These are phyloP conservation scores for Troilus luridus DNA, from an alignment of 2,888 invertebrate genomes.

Conservation along the genomic window DNA sequence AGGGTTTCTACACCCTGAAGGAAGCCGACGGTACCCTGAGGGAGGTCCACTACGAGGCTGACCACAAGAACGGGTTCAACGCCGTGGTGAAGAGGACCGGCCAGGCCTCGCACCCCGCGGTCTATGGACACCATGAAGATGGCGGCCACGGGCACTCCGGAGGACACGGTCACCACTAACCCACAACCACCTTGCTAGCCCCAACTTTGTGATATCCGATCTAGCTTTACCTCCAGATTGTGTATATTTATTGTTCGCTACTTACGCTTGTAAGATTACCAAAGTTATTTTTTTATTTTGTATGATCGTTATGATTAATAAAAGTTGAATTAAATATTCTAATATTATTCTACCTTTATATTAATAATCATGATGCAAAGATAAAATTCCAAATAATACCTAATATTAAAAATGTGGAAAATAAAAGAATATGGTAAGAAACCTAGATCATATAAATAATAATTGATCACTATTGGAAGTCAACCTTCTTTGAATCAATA, in stretches of 20 bases:
- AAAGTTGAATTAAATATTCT: constrained; percentile 7
- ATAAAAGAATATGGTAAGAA: neutral
- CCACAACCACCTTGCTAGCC: neutral
- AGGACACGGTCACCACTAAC: constrained; percentile 32
- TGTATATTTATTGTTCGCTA: constrained; percentile 48
- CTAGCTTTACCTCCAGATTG: constrained; percentile 43
- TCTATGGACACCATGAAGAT: constrained; percentile 52
- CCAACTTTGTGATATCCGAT: constrained; percentile 23
- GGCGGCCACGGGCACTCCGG: neutral
- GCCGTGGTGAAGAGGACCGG: constrained; percentile 65
- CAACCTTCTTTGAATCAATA: too few relatives aligned
- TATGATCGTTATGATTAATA: constrained; percentile 26
- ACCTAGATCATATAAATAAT: too few relatives aligned
- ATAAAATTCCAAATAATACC: neutral
- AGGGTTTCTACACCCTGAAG: constrained; percentile 69
- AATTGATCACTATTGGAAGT: too few relatives aligned
- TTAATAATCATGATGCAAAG: neutral
- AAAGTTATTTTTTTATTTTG: constrained; percentile 45
- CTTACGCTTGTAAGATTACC: constrained; percentile 31
- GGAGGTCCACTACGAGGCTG: constrained; percentile 66
- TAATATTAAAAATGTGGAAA: neutral
- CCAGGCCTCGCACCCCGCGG: constrained; percentile 59
- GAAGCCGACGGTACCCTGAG: constrained; percentile 64
- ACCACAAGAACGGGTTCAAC: constrained; percentile 66
- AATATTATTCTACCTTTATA: neutral